Evolutionary conservation across 23 tunicate species (phyloP), one percentile per base, ranked within the genome.

Genomic region (Clavelina lepadiformis): DNA sequence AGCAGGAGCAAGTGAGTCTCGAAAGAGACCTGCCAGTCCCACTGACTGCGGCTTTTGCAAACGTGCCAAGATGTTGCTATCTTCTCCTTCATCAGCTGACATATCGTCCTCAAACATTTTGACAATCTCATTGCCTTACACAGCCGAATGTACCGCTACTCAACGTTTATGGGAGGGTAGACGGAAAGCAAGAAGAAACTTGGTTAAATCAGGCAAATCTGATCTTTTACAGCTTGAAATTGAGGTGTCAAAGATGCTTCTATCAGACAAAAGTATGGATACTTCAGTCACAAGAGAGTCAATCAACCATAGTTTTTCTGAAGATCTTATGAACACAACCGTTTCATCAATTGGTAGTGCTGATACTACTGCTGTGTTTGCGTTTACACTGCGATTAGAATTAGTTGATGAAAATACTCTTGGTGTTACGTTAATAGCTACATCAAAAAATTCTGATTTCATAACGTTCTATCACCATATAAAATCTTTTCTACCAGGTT

Each of bases 111-210:
- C 71, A 7, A 58, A 5, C 8, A n/a, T n/a, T 1, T n/a, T n/a
- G n/a, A n/a, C n/a, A n/a, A 28, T 66, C n/a, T 6, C 2, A 11
- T 58, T 77, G 6, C 86, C 96, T 3, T 45, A 59, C 57, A 8
- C 56, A 0, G 21, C 82, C 5, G n/a, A 57, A 31, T 87, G 96
- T 50, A 31, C 3, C 7, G 86, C 72, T 5, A 67, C 37, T 44
- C 68, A 87, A 33, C 46, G 65, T 33, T 24, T 87, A 54, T 87
- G 96, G 96, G 82, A 79, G 54, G 96, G 96, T 23, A 60, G 96
- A 13, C 58, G 96, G 34, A 87, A 74, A 53, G 80, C 80, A 2
- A 41, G 96, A 15, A 38, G 96, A 31, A 72, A 38, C 0, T 28
- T 87, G 3, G 96, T 79, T 0, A 75, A 87, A 47, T 56, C 67